A percentile compares a stretch with the other conserved stretches of the same genome.
phyloP scores from a whole-genome alignment of 2,113 vertebrate genomes.

The Tragelaphus scriptus region DNA sequence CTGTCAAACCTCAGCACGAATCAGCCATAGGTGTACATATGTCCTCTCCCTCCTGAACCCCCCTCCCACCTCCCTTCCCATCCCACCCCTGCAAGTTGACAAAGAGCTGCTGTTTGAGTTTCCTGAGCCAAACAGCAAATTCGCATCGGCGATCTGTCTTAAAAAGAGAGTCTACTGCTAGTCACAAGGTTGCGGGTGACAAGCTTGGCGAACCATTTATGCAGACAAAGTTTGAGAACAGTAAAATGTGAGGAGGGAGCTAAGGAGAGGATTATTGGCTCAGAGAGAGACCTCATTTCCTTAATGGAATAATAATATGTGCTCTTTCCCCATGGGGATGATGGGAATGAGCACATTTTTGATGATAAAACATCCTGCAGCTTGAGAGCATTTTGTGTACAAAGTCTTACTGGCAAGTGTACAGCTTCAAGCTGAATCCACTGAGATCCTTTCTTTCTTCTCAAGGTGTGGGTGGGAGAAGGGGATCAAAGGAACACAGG shows the following conservation, averaged over 20 bases:
- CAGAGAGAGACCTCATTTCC: conserved; percentile 54
- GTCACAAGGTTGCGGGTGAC: not conserved
- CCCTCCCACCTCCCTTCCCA: not conserved
- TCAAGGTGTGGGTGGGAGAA: not conserved
- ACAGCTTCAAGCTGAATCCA: not conserved
- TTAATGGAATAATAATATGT: conserved; percentile 68
- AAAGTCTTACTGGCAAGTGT: conserved; percentile 31
- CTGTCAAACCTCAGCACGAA: not conserved
- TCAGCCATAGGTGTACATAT: not conserved
- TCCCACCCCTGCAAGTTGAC: not conserved
- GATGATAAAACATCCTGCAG: conserved; percentile 40
- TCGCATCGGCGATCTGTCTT: not conserved
- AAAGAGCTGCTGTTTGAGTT: not conserved
- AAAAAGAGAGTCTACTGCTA: not conserved
- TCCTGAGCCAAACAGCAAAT: not conserved
- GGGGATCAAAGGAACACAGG: not conserved
- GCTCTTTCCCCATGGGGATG: conserved; percentile 16
- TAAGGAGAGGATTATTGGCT: conserved; percentile 47
- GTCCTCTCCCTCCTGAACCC: accelerated
- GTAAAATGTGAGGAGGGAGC: not conserved
- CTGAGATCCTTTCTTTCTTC: conserved; percentile 37
- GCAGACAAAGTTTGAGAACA: conserved; percentile 31
- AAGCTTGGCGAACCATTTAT: not conserved
- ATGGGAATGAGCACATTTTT: conserved; percentile 47
- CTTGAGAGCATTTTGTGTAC: conserved; percentile 49